Evolutionary conservation across 2,888 invertebrate species (phyloP), one percentile per base, ranked within the genome.

Genomic region (Drosophila phalerata): DNA sequence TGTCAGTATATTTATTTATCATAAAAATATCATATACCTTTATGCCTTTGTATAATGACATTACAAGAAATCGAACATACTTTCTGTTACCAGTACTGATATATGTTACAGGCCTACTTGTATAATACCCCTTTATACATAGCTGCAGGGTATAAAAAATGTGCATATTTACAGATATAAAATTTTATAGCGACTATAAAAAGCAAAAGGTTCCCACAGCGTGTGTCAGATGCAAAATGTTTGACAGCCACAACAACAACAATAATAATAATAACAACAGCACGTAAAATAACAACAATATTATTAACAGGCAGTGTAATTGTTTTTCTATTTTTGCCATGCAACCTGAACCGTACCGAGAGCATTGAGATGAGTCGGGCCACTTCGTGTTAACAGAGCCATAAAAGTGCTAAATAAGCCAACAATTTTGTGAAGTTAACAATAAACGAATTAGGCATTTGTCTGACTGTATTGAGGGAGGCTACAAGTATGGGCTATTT

Each of bases 391-490:
- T 83, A 79, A 83, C 83, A 80, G 62, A 69, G 49, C 80, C 81
- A 83, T 80, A 80, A 81, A 80, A 71, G 80, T 83, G 81, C 77
- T 80, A 80, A 80, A 70, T 68, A 79, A 79, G 43, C 58, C 69
- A 79, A 67, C 82, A 81, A 81, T 68, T 63, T 68, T 73, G 73
- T 77, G 48, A 62, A 65, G 64, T 47, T 57, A 61, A 73, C 64
- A 63, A 62, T 55, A 47, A 60, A 65, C 56, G 62, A 71, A 67
- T 55, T 55, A 55, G 55, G 42, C 42, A 56, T 34, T 43, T 43
- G n/a, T 56, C 11, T 11, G 19, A 22, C 32, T 34, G 28, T 43
- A 43, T 43, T 55, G 61, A 32, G 34, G 32, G 13, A 42, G 17
- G 58, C 48, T 40, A 34, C 40, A 17, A 22, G 34, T 62, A 10